These are phyloP conservation scores for Rutilus rutilus DNA, from an alignment of 2,113 vertebrate species.

Conservation along the genomic window DNA sequence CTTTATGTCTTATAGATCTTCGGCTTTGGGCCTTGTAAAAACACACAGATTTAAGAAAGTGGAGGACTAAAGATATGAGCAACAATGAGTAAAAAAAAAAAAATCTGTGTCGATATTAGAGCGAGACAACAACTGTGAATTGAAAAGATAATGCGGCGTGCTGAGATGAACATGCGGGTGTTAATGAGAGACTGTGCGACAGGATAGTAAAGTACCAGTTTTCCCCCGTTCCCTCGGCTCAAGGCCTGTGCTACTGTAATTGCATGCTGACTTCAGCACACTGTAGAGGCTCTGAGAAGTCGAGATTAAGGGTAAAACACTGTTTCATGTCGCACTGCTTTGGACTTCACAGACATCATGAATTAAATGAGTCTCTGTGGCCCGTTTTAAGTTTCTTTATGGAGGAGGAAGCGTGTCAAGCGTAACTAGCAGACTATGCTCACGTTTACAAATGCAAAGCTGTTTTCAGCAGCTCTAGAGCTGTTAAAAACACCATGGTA, in stretches of 20 bases:
- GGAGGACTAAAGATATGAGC: not conserved
- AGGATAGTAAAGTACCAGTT: constrained; percentile 10
- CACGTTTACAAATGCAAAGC: not conserved
- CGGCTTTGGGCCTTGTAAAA: not conserved
- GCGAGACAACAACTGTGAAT: not conserved
- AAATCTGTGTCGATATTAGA: not conserved
- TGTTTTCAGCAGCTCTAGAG: not conserved
- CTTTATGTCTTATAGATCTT: not conserved
- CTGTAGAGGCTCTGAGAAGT: constrained; percentile 28
- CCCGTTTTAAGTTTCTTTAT: not conserved
- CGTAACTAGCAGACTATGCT: not conserved
- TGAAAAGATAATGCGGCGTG: not conserved
- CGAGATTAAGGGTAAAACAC: constrained; percentile 40
- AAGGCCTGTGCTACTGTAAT: constrained; percentile 16
- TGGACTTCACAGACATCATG: constrained; percentile 2
- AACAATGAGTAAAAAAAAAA: not conserved
- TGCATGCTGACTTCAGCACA: constrained; percentile 59
- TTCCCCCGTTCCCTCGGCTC: not conserved
- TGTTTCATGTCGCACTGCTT: constrained; percentile 31
- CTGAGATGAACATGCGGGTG: not conserved
- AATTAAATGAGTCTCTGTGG: constrained; percentile 12
- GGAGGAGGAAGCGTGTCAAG: not conserved
- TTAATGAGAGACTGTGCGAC: not conserved
- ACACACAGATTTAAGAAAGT: not conserved
- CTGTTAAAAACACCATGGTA: not conserved